A percentile compares a stretch with the other conserved stretches of the same genome.
Evolutionary conservation across 1,140 invertebrate genomes (phyloP).

Genomic region (Homarus americanus): DNA sequence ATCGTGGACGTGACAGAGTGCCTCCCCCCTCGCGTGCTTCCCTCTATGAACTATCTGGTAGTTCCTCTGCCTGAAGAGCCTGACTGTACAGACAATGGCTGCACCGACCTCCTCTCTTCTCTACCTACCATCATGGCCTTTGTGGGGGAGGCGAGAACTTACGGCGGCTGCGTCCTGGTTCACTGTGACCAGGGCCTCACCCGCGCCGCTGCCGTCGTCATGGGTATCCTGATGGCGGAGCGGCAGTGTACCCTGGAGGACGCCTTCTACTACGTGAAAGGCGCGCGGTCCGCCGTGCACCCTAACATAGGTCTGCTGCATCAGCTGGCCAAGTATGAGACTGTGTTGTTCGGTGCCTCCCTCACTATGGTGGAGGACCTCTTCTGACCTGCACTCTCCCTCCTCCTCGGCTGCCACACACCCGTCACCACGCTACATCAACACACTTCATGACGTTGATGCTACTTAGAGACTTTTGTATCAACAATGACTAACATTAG

Average conservation of each 20-base stretch:
- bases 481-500: background rate
- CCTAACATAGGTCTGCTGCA: slow-evolving; percentile 74
- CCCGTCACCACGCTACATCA: background rate
- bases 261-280: slow-evolving; percentile 77
- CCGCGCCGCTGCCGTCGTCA: slow-evolving; percentile 76
- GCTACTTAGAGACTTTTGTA: slow-evolving; percentile 16
- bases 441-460: slow-evolving; percentile 2
- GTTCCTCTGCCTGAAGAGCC: slow-evolving; percentile 75
- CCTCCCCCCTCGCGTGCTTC: slow-evolving; percentile 75
- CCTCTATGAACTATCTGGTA: slow-evolving; percentile 76
- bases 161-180: slow-evolving; percentile 75
- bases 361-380: slow-evolving; percentile 76
- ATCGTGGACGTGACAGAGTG: slow-evolving; percentile 76
- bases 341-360: slow-evolving; percentile 76
- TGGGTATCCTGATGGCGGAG: slow-evolving; percentile 76
- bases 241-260: slow-evolving; percentile 76
- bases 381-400: slow-evolving; percentile 61
- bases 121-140: slow-evolving; percentile 74
- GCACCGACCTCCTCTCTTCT: slow-evolving; percentile 65
- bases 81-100: slow-evolving; percentile 5
- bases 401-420: background rate
- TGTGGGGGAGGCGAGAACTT: slow-evolving; percentile 72
- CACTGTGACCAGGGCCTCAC: slow-evolving; percentile 77
- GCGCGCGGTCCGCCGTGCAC: slow-evolving; percentile 76
- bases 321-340: slow-evolving; percentile 75